Evolutionary conservation across 2,888 invertebrate species (phyloP).

Genomic region (Drosophila maculinotata): DNA sequence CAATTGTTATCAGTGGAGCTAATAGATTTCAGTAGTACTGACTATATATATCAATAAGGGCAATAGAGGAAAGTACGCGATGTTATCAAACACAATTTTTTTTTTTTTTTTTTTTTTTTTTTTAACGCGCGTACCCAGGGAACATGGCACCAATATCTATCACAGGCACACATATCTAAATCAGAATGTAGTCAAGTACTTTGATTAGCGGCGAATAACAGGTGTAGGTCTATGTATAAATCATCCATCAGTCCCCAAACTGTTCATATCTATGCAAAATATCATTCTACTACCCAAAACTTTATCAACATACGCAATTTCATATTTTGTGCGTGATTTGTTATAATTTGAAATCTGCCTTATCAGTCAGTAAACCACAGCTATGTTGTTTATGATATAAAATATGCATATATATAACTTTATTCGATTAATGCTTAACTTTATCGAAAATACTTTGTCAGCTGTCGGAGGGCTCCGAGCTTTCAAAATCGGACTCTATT

Average conservation of each 20-base stretch:
- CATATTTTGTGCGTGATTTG: constrained; percentile 29
- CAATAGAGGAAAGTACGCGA: not conserved
- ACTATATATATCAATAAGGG: constrained; percentile 24
- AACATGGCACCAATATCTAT: constrained; percentile 18
- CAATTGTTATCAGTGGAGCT: constrained; percentile 21
- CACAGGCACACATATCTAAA: constrained; percentile 19
- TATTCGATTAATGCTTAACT: not conserved
- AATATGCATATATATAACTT: not conserved
- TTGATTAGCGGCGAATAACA: constrained; percentile 43
- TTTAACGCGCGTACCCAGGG: too few relatives aligned
- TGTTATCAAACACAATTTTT: constrained; percentile 18
- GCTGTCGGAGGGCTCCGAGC: constrained; percentile 1
- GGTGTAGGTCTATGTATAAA: constrained; percentile 12
- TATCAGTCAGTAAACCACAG: constrained; percentile 9
- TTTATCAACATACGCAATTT: constrained; percentile 19
- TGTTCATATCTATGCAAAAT: constrained; percentile 23
- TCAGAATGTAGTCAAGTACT: constrained; percentile 45
- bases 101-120: too few relatives aligned
- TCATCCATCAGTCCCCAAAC: constrained; percentile 2
- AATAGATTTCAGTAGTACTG: constrained; percentile 19
- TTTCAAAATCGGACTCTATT: not conserved
- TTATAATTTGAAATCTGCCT: constrained; percentile 1
- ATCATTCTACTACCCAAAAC: not conserved
- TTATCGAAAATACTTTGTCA: constrained; percentile 7
- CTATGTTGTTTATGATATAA: constrained; percentile 5